Percentiles rank a stretch among this genome's conserved stretches.
Evolutionary conservation across 1,140 invertebrate genomes (phyloP).

Genomic region (Pseudoatta argentina): DNA sequence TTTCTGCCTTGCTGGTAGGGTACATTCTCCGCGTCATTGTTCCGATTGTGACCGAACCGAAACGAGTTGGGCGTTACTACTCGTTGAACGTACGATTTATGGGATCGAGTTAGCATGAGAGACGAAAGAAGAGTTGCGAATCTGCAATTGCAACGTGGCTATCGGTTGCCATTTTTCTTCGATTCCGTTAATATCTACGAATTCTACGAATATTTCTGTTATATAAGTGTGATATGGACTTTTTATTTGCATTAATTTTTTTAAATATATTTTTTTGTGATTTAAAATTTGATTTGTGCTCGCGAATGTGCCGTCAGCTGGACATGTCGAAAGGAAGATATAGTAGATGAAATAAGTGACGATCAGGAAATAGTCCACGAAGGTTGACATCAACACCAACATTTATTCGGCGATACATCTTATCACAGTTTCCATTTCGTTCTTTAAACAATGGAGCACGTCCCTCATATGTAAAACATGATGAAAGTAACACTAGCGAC

Average conservation of each 20-base stretch:
- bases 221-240: not conserved
- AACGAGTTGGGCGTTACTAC: conserved; percentile 77
- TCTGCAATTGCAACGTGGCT: conserved; percentile 54
- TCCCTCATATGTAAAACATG: conserved; percentile 60
- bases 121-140: conserved; percentile 69
- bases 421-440: conserved; percentile 82
- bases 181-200: not conserved
- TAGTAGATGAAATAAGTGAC: not conserved
- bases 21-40: conserved; percentile 79
- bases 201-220: not conserved
- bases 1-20: conserved; percentile 73
- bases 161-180: conserved; percentile 54
- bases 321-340: not conserved
- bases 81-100: conserved; percentile 74
- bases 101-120: conserved; percentile 67
- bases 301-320: not conserved
- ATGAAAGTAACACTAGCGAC: conserved; percentile 23
- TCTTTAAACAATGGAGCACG: conserved; percentile 83
- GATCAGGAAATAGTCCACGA: not conserved
- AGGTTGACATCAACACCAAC: conserved; percentile 55
- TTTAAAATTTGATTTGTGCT: conserved; percentile 50
- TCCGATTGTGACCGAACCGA: conserved; percentile 77
- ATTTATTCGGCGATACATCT: conserved; percentile 79
- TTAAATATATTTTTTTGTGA: not conserved
- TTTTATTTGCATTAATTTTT: not conserved